Percentiles rank a stretch among this genome's conserved stretches.
phyloP scores from a whole-genome alignment of 2,113 vertebrate genomes.

The Aptenodytes patagonicus region DNA sequence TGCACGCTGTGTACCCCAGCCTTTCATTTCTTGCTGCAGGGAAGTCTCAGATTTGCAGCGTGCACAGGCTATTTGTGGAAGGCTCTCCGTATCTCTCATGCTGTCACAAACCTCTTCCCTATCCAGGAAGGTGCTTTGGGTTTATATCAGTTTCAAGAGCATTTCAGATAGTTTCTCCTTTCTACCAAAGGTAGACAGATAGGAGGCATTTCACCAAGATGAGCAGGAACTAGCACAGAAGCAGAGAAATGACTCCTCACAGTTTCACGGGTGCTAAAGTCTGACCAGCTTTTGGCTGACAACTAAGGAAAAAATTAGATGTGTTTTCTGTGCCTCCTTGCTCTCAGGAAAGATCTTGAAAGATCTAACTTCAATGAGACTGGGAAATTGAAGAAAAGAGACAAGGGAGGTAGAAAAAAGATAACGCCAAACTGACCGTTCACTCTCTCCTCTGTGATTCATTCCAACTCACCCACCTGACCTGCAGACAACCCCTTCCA shows the following conservation, averaged over 20 bases:
- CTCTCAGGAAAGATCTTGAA: slow-evolving; percentile 13
- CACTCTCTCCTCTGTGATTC: background rate
- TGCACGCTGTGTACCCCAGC: accelerated
- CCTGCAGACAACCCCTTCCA: background rate
- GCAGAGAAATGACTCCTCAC: background rate
- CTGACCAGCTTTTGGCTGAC: background rate
- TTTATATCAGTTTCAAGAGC: background rate
- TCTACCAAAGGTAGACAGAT: background rate
- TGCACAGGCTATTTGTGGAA: background rate
- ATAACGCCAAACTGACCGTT: background rate
- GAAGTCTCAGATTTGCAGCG: background rate
- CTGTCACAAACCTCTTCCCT: background rate
- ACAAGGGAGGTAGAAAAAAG: background rate
- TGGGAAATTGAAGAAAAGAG: background rate
- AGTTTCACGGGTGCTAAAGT: background rate
- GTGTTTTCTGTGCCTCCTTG: background rate
- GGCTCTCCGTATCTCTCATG: background rate
- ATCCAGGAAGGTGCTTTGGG: background rate
- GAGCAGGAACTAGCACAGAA: background rate
- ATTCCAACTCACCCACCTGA: background rate
- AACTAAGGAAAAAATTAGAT: background rate
- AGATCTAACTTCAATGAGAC: background rate
- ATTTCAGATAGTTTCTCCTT: background rate
- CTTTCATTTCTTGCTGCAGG: background rate
- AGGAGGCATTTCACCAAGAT: background rate